Evolutionary conservation across 2,888 invertebrate genomes (phyloP), one percentile per base, ranked within the genome.

Genomic region (Nemotelus nigrinus): DNA sequence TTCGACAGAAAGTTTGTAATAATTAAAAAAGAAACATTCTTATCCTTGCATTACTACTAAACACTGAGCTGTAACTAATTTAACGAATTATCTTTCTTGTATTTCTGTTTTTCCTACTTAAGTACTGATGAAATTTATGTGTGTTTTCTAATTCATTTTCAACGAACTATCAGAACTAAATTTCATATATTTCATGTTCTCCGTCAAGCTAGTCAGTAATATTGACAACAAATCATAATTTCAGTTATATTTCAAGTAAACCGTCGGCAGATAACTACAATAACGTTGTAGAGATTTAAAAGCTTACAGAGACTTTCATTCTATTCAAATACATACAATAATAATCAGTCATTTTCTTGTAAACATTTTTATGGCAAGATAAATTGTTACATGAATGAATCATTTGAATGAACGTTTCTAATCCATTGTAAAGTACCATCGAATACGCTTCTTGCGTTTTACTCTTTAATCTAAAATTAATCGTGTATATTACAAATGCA

Each of bases 331-430:
- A 75, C 48, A 57, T 65, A 44, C 58, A 76, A 60, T 68, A 71
- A 70, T 48, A 68, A 78, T 63, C 53, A 76, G 64, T 71, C 63
- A 60, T 79, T 77, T 77, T 57, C 60, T 74, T 77, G 68, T 75
- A 77, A 79, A 77, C 74, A 68, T 60, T 79, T 76, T 77, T 76
- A 77, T 79, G 79, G 79, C 79, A 79, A 77, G 77, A 77, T 25
- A 25, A 25, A 25, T 25, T 25, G 25, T 25, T 25, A 75, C 65
- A 70, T 78, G 60, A 25, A 63, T 41, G 63, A 63, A 41, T 41
- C 43, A 63, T 25, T 5, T 10, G 64, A 7, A 7, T 7, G 50
- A 50, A 25, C 25, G 10, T 60, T 60, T 25, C 43, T 39, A 43
- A 25, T 25, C 25, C 25, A 25, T 25, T 25, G 25, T 25, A 25